Evolutionary conservation across 1,140 invertebrate species (phyloP).

Genomic region (Platyscapa corneri): DNA sequence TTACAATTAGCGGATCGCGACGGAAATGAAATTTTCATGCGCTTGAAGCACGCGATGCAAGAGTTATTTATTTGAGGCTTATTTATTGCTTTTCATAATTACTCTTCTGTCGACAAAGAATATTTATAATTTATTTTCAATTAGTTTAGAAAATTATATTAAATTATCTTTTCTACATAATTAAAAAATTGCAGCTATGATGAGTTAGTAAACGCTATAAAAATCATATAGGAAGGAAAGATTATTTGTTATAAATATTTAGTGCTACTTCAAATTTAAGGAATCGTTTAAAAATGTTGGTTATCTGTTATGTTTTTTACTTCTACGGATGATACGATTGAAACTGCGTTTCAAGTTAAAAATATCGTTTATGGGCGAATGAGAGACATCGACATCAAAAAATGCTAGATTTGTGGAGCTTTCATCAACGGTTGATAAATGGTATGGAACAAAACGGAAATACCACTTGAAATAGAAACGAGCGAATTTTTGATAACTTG

Average conservation of each 20-base stretch:
- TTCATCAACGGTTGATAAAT: neutral
- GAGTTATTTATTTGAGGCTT: neutral
- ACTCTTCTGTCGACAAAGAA: too few relatives aligned
- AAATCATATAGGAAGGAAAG: neutral
- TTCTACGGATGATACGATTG: neutral
- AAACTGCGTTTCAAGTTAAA: neutral
- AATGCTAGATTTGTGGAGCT: neutral
- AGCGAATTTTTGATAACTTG: too few relatives aligned
- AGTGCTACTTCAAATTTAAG: neutral
- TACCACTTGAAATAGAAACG: too few relatives aligned
- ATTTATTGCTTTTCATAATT: neutral
- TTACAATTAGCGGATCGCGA: conserved; percentile 24
- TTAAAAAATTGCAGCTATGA: too few relatives aligned
- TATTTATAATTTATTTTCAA: too few relatives aligned
- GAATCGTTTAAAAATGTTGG: neutral
- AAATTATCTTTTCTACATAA: too few relatives aligned
- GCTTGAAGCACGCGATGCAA: neutral
- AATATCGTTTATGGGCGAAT: neutral
- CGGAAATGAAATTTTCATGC: neutral
- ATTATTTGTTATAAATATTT: neutral
- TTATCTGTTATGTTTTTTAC: neutral
- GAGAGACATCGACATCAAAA: neutral
- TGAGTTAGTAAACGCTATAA: too few relatives aligned
- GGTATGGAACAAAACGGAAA: too few relatives aligned
- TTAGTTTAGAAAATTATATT: too few relatives aligned